Evolutionary conservation across 2,888 invertebrate genomes (phyloP), one percentile per base, ranked within the genome.

Genomic region (Nebria salina): DNA sequence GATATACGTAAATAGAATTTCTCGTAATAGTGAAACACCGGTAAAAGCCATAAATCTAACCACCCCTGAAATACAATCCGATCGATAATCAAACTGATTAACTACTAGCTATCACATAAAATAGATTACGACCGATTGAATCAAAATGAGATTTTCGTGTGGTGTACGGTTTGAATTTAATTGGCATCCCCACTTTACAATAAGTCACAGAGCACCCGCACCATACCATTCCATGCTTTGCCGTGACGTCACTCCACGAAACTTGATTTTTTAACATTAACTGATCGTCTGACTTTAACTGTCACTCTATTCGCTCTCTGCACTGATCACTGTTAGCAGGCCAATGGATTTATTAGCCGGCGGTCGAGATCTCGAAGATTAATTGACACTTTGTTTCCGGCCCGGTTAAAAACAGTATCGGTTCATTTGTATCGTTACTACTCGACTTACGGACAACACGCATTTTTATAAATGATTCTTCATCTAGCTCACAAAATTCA

Each of bases 351-450:
- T 79, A 79, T 79, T 79, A 79, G 79, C 75, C 42, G 7, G 54
- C 25, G 42, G 77, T 41, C 74, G 79, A 79, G 54, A 79, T 79
- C 79, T 74, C 74, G 74, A 74, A 79, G 79, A 79, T 79, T 79
- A 79, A 79, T 79, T 74, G 79, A 68, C 72, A 74, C 79, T 79
- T 79, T 79, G 79, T 75, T 79, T 74, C 75, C 20, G n/a, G 75
- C 75, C 54, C 13, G 54, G 11, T 13, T 54, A 54, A 54, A 54
- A 54, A 54, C 54, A 54, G 54, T 8, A 54, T 54, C 54, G 13
- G 54, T 54, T 13, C 54, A 54, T 54, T 54, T 54, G 54, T 54
- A 54, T 54, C 54, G 54, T 8, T 54, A 13, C 54, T 13, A 4
- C 8, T 54, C 54, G 54, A 54, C 54, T 11, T 2, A 54, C 54